Evolutionary conservation across 1,140 invertebrate genomes (phyloP).

Genomic region (Drosophila kanapiae): DNA sequence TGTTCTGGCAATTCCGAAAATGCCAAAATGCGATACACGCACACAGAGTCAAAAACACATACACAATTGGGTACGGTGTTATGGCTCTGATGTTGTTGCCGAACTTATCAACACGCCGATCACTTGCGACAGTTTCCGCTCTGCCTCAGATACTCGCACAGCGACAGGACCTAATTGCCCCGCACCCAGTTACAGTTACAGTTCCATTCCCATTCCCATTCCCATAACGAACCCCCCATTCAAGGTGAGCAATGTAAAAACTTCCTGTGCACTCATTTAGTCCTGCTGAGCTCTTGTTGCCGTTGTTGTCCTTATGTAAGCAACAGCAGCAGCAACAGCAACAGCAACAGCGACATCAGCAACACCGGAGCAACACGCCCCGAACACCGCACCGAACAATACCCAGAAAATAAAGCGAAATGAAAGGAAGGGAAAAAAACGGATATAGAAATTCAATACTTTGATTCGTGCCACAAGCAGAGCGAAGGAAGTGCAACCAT

Average conservation of each 20-base stretch:
- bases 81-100: constrained; percentile 46
- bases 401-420: constrained; percentile 44
- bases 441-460: constrained; percentile 85
- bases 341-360: constrained; percentile 39
- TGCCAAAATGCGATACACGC: constrained; percentile 55
- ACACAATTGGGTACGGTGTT: constrained; percentile 31
- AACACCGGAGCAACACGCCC: constrained; percentile 50
- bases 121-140: constrained; percentile 81
- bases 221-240: constrained; percentile 49
- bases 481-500: constrained; percentile 78
- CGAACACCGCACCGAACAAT: constrained; percentile 52
- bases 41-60: too few relatives aligned
- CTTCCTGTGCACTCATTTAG: constrained; percentile 81
- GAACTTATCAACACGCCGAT: constrained; percentile 81
- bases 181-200: constrained; percentile 57
- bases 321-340: constrained; percentile 32
- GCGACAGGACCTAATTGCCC: constrained; percentile 72
- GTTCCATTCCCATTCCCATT: constrained; percentile 20
- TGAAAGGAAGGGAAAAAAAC: constrained; percentile 64
- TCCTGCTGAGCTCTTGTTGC: constrained; percentile 50
- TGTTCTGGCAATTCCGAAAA: constrained; percentile 38
- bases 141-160: constrained; percentile 53
- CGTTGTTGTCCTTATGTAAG: constrained; percentile 64
- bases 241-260: constrained; percentile 80
- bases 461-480: constrained; percentile 81